phyloP scores from a whole-genome alignment of 2,113 vertebrate genomes.

The Penelope pileata region DNA sequence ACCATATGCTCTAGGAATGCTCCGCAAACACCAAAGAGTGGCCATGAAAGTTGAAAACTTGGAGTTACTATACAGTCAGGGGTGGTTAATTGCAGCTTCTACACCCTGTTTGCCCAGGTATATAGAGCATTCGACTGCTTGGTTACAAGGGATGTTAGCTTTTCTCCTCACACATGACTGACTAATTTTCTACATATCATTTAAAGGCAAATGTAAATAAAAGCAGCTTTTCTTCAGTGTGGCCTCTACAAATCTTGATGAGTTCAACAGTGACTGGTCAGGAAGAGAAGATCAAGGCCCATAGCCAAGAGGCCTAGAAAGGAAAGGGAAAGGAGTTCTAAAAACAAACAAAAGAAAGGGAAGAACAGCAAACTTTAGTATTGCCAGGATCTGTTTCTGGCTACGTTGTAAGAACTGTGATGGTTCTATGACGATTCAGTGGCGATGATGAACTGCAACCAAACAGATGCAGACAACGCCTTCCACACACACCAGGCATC shows the following conservation, averaged over 20 bases:
- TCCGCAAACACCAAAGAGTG: not conserved
- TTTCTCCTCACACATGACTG: slow-evolving; percentile 14
- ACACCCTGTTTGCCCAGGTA: slow-evolving; percentile 24
- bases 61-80: slow-evolving; percentile 23
- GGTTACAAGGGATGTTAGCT: slow-evolving; percentile 32
- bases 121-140: slow-evolving; percentile 26
- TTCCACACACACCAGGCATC: not conserved
- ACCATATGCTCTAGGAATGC: slow-evolving; percentile 53
- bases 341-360: not conserved
- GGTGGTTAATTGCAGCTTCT: slow-evolving; percentile 47
- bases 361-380: not conserved
- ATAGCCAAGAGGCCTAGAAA: not conserved
- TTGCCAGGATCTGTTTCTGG: not conserved
- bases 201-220: slow-evolving; percentile 6
- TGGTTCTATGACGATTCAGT: too few species aligned
- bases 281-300: not conserved
- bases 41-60: slow-evolving; percentile 17
- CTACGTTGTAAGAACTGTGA: not conserved
- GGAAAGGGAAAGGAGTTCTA: not conserved
- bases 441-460: too few species aligned
- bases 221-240: not conserved
- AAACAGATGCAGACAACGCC: not conserved
- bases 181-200: slow-evolving; percentile 10
- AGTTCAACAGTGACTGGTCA: not conserved
- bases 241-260: not conserved